phyloP scores from a whole-genome alignment of 1,140 invertebrate genomes.

The Conus betulinus region DNA sequence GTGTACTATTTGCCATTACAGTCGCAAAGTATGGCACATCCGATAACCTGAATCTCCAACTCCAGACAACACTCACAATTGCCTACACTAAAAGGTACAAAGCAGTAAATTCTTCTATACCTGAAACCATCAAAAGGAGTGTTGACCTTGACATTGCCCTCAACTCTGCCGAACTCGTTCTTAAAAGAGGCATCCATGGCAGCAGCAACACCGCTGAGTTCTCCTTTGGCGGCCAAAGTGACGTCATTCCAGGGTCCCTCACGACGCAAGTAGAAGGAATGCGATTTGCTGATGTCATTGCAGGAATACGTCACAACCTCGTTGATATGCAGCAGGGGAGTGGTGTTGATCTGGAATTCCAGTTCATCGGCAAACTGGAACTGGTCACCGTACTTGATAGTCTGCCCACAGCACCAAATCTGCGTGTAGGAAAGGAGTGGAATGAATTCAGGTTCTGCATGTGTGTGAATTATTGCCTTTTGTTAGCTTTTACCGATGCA shows the following conservation, averaged over 20 bases:
- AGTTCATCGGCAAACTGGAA: not conserved
- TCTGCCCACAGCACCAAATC: not conserved
- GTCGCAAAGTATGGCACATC: too few species aligned
- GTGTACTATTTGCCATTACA: too few species aligned
- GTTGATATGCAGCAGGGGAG: not conserved
- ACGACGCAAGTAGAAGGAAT: not conserved
- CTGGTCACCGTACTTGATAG: not conserved
- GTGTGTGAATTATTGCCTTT: too few species aligned
- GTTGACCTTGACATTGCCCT: constrained; percentile 24
- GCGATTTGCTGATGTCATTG: not conserved
- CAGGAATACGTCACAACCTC: not conserved
- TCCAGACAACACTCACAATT: too few species aligned
- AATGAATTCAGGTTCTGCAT: too few species aligned
- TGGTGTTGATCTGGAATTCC: not conserved
- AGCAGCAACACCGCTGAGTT: not conserved
- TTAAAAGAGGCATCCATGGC: not conserved
- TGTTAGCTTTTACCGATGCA: too few species aligned
- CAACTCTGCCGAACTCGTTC: constrained; percentile 23
- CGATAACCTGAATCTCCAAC: too few species aligned
- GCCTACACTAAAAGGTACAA: too few species aligned
- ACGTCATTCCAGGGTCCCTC: constrained; percentile 22
- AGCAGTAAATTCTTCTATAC: not conserved
- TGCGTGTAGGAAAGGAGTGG: too few species aligned
- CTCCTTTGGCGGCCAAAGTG: not conserved
- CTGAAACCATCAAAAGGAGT: constrained; percentile 16